phyloP scores from a whole-genome alignment of 2,797 vertebrate species.

The Ptychobarbus kaznakovi region DNA sequence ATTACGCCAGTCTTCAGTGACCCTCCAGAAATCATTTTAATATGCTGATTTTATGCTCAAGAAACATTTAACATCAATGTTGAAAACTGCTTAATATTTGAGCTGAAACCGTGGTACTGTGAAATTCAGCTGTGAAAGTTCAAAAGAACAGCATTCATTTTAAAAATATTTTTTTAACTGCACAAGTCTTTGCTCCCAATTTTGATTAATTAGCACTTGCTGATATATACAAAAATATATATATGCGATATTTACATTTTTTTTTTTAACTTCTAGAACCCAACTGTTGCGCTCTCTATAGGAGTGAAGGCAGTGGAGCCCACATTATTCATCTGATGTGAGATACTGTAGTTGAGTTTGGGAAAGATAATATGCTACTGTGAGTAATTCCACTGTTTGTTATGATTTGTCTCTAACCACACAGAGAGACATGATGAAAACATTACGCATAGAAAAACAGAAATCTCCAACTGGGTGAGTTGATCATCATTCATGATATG shows the following conservation, averaged over 20 bases:
- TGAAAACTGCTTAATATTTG: not conserved
- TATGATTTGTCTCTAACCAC: not conserved
- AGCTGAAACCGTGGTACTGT: not conserved
- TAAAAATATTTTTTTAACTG: not conserved
- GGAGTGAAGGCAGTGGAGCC: not conserved
- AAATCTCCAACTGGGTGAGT: not conserved
- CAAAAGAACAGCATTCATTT: not conserved
- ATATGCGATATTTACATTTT: not conserved
- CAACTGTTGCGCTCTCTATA: not conserved
- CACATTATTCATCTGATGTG: constrained; percentile 22
- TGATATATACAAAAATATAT: too few species aligned
- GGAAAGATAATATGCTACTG: not conserved
- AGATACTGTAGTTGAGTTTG: not conserved
- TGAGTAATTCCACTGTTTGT: not conserved
- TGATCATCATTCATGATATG: not conserved
- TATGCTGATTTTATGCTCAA: too few species aligned
- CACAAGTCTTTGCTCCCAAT: not conserved
- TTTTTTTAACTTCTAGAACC: not conserved
- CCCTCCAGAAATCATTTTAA: too few species aligned
- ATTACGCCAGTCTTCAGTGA: too few species aligned
- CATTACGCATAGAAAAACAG: not conserved
- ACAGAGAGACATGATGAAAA: not conserved
- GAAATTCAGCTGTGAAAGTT: not conserved
- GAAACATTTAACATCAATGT: too few species aligned
- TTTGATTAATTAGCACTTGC: not conserved